phyloP scores from a whole-genome alignment of 2,797 vertebrate species.

The Tolypeutes matacus region DNA sequence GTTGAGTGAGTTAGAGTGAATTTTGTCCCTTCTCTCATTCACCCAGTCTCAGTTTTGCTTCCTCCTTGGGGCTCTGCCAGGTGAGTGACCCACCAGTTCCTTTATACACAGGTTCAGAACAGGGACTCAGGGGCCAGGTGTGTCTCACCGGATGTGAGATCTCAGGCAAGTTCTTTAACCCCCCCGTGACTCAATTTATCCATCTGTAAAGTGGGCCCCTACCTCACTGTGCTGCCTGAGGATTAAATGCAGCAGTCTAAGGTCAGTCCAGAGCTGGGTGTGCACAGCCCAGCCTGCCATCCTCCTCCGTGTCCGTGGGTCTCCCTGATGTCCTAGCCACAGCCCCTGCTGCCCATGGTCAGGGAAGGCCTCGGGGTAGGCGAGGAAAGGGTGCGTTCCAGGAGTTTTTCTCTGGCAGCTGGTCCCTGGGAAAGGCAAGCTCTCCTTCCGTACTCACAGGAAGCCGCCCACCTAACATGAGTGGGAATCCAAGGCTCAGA shows the following conservation, averaged over 20 bases:
- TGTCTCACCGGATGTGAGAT: background rate
- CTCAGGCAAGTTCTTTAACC: background rate
- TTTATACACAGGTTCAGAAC: background rate
- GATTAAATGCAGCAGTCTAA: background rate
- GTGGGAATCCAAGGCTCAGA: background rate
- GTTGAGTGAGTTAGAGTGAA: accelerated
- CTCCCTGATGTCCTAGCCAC: background rate
- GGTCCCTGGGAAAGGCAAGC: background rate
- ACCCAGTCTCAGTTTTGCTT: background rate
- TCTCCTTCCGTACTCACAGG: background rate
- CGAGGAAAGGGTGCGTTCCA: accelerated
- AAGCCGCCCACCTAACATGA: background rate
- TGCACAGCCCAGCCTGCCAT: no score
- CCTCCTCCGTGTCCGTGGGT: accelerated
- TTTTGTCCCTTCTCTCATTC: background rate
- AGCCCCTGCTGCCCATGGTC: background rate
- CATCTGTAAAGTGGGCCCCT: background rate
- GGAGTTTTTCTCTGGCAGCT: no score
- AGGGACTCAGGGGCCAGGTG: background rate
- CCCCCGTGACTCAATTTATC: background rate
- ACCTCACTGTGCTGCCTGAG: background rate
- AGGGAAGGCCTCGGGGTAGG: background rate
- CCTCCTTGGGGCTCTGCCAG: background rate
- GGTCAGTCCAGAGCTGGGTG: background rate
- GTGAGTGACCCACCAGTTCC: accelerated